These are phyloP conservation scores for Myotis planiceps DNA, from an alignment of 2,797 vertebrate species.

Conservation along the genomic window DNA sequence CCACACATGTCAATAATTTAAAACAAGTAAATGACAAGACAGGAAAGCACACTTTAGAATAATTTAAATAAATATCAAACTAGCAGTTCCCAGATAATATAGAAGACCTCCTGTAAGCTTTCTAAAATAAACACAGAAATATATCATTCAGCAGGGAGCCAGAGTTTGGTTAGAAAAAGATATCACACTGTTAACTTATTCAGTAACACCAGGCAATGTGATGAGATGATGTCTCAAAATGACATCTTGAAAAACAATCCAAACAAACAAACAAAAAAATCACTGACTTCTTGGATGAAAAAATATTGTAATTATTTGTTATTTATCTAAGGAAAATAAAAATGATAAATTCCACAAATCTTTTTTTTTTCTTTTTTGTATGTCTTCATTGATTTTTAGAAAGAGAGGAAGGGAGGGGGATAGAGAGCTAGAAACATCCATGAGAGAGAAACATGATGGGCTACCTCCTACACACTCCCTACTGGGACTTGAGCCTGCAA, in stretches of 20 bases:
- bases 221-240: not conserved
- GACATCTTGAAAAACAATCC: not conserved
- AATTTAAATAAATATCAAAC: not conserved
- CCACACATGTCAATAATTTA: not conserved
- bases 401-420: too few species aligned
- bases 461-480: too few species aligned
- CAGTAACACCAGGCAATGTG: not conserved
- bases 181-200: not conserved
- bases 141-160: not conserved
- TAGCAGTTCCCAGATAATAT: not conserved
- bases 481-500: too few species aligned
- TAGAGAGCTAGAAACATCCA: too few species aligned
- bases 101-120: not conserved
- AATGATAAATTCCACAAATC: not conserved
- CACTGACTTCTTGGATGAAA: not conserved
- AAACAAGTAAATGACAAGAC: not conserved
- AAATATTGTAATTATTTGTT: not conserved
- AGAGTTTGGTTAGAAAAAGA: not conserved
- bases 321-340: not conserved
- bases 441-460: too few species aligned
- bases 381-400: too few species aligned
- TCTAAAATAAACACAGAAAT: not conserved
- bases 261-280: not conserved
- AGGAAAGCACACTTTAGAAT: not conserved
- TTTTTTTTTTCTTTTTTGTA: too few species aligned